A percentile compares a stretch with the other conserved stretches of the same genome.
These are phyloP conservation scores for Papilio polytes DNA, from an alignment of 1,140 invertebrate species.

Conservation along the genomic window DNA sequence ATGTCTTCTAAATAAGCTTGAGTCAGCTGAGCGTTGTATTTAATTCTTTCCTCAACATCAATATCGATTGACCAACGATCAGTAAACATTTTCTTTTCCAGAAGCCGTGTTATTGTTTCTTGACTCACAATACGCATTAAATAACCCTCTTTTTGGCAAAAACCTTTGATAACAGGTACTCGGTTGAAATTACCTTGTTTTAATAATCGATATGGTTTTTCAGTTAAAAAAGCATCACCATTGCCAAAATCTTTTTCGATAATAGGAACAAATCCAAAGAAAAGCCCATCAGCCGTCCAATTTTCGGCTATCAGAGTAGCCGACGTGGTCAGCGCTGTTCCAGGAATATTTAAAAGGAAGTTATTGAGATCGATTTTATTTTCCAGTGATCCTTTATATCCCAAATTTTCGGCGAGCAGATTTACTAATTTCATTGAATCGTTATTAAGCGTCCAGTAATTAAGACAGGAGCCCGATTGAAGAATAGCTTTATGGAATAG, in stretches of 20 bases:
- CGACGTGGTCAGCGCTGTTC: constrained; percentile 34
- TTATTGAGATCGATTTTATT: constrained; percentile 48
- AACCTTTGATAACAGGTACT: constrained; percentile 81
- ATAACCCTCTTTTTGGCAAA: constrained; percentile 77
- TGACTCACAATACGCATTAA: constrained; percentile 48
- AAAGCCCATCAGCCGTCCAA: constrained; percentile 41
- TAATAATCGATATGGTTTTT: constrained; percentile 83
- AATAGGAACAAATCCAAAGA: constrained; percentile 64
- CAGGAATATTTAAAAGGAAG: constrained; percentile 46
- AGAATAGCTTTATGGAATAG: constrained; percentile 63
- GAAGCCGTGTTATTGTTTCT: constrained; percentile 43
- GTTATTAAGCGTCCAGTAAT: constrained; percentile 59
- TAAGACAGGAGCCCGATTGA: constrained; percentile 59
- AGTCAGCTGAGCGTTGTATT: constrained; percentile 50
- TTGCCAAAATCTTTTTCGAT: constrained; percentile 67
- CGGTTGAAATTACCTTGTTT: constrained; percentile 75
- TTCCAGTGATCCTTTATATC: constrained; percentile 46
- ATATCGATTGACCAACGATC: constrained; percentile 50
- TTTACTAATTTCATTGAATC: constrained; percentile 44
- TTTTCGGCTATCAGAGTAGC: constrained; percentile 42
- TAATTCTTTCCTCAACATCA: constrained; percentile 41
- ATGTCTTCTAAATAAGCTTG: constrained; percentile 52
- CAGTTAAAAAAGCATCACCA: constrained; percentile 81
- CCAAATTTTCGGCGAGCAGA: constrained; percentile 44
- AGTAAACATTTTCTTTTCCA: constrained; percentile 49